A percentile compares a stretch with the other conserved stretches of the same genome.
phyloP scores from a whole-genome alignment of 2,888 invertebrate species.

The Rotaria sp. region DNA sequence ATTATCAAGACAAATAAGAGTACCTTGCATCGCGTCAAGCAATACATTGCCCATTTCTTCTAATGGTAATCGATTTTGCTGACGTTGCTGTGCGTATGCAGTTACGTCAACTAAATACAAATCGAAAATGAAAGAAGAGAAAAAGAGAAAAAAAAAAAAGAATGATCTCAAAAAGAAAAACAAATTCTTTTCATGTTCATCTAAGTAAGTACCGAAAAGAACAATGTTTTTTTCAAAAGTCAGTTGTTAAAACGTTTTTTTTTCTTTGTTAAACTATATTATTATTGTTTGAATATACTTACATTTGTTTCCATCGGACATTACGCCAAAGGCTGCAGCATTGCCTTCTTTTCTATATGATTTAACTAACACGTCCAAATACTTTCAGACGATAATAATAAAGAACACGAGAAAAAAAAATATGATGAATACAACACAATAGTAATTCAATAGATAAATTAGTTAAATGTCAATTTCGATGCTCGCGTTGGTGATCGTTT shows the following conservation, averaged over 20 bases:
- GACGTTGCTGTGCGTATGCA: neutral
- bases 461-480: neutral
- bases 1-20: conserved; percentile 16
- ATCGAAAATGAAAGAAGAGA: neutral
- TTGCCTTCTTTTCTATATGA: neutral
- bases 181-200: no score
- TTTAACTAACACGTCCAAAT: neutral
- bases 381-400: neutral
- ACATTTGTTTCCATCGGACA: conserved; percentile 27
- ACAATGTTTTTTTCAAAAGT: no score
- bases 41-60: conserved; percentile 28
- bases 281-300: neutral
- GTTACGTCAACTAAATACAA: neutral
- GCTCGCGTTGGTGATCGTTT: neutral
- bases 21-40: conserved; percentile 1
- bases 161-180: no score
- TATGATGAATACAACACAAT: neutral
- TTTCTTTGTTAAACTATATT: no score
- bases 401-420: neutral
- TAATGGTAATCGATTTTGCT: conserved; percentile 7
- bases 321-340: neutral
- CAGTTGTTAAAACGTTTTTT: no score
- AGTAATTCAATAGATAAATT: neutral
- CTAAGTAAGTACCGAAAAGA: no score
- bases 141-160: no score